Conservation (phyloP, 2,797 vertebrate species). For the Centroberyx gerrardi region DNA sequence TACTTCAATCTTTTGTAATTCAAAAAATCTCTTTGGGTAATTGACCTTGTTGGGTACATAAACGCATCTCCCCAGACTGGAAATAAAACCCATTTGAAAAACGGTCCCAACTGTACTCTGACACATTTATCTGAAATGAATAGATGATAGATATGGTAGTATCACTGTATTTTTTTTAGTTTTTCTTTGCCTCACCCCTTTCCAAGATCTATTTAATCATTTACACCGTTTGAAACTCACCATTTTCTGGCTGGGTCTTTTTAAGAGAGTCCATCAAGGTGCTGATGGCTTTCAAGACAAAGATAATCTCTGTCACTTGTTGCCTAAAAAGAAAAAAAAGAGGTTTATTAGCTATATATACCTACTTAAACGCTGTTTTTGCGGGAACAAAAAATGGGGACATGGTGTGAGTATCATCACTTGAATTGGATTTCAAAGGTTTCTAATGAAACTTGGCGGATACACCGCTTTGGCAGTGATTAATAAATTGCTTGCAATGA, state of each 20-base stretch:
- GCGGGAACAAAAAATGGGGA: too few species aligned
- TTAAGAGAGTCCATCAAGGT: slow-evolving; percentile 99
- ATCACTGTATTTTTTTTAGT: slow-evolving; percentile 3
- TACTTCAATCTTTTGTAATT: slow-evolving; percentile 39
- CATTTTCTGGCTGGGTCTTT: slow-evolving; percentile 98
- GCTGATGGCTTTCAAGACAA: slow-evolving; percentile 99
- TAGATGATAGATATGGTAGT: slow-evolving; percentile 14
- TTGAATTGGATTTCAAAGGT: not conserved
- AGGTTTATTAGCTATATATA: slow-evolving; percentile 13
- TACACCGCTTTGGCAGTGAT: not conserved
- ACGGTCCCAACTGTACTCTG: slow-evolving; percentile 57
- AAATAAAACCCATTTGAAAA: slow-evolving; percentile 57
- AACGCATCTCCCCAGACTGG: slow-evolving; percentile 53
- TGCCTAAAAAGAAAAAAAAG: slow-evolving; percentile 86
- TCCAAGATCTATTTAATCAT: slow-evolving; percentile 19
- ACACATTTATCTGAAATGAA: slow-evolving; percentile 63
- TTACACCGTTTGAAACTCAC: slow-evolving; percentile 83
- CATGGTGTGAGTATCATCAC: too few species aligned
- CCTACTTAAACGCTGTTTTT: not conserved
- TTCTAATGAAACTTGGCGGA: not conserved
- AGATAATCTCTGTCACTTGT: slow-evolving; percentile 99
- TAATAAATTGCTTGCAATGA: too few species aligned
- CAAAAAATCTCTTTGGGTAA: slow-evolving; percentile 40
- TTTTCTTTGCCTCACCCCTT: not conserved
- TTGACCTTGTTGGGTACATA: slow-evolving; percentile 59